Evolutionary conservation across 2,888 invertebrate genomes (phyloP), one percentile per base, ranked within the genome.

Genomic region (Tipula vernalis): DNA sequence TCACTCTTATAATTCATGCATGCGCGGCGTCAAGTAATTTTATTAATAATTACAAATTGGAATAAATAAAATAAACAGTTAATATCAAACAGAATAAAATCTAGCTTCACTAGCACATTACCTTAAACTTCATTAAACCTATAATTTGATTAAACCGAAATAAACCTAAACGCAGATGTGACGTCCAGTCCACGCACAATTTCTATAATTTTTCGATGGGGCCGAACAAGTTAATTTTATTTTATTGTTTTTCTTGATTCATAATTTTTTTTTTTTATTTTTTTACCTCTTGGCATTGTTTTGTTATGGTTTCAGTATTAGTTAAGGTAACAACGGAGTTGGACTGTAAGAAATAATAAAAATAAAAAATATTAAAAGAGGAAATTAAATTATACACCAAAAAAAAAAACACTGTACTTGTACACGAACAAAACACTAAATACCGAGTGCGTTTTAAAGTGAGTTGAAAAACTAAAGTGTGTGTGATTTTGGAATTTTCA

Each of bases 301-400:
- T 71, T 71, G 71, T 71, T 71, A 71, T 71, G 71, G 71, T 71
- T 71, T 71, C 71, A 71, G 71, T 71, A 71, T 71, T 71, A 71
- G 71, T 71, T 71, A 71, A 71, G 71, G 71, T 71, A 71, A 71
- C 71, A 71, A 71, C 71, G 71, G 28, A 71, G 71, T 71, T 71
- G 71, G 71, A 28, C 8, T 71, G 71, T 8, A 71, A 71, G 28
- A 71, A 28, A 71, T 28, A 71, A 71, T 71, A 71, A 71, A 28
- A 28, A 51, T 5, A 51, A 51, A 5, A 51, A n/a, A n/a, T 13
- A 28, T 71, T 71, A 1, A 57, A 57, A 57, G 2, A 28, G 28
- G 28, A 28, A 28, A 28, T 28, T 28, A 28, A 28, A 28, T 28
- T 28, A 28, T 28, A 28, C 28, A 28, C 28, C 28, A 10, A 71